A percentile compares a stretch with the other conserved stretches of the same genome.
These are phyloP conservation scores for Laterallus jamaicensis DNA, from an alignment of 2,113 vertebrate genomes.

Conservation along the genomic window DNA sequence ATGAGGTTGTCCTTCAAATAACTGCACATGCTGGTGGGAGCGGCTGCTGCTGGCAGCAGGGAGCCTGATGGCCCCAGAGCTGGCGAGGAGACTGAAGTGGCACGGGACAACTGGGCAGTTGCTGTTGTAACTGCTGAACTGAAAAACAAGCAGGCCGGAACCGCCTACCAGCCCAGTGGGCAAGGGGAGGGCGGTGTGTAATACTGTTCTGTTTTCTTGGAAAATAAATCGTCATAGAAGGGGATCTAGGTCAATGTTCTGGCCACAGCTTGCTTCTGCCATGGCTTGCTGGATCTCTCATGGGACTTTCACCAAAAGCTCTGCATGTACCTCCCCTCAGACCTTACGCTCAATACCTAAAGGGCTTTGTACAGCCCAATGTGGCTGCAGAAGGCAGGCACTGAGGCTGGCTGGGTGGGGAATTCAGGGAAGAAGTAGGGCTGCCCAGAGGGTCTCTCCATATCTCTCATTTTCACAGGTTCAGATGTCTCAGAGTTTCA, in stretches of 20 bases:
- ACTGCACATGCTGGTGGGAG: fast-evolving
- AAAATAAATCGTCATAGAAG: background rate
- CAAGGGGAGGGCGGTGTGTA: background rate
- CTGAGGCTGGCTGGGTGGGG: background rate
- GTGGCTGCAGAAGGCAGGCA: background rate
- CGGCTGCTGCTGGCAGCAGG: background rate
- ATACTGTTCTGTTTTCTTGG: background rate
- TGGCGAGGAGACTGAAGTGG: background rate
- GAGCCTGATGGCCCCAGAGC: background rate
- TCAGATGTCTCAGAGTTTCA: background rate
- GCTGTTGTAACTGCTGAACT: background rate
- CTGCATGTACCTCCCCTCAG: background rate
- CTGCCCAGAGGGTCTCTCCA: background rate
- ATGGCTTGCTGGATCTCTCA: background rate
- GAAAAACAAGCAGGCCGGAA: background rate
- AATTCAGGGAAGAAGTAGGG: background rate
- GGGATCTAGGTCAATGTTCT: background rate
- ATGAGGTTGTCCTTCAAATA: background rate
- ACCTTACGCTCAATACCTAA: background rate
- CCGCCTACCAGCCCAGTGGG: background rate
- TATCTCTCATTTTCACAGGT: background rate
- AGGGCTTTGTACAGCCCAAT: background rate
- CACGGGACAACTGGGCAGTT: background rate
- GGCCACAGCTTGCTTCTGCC: background rate
- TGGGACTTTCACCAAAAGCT: background rate